phyloP scores from a whole-genome alignment of 1,140 invertebrate genomes.

The Harpegnathos saltator region DNA sequence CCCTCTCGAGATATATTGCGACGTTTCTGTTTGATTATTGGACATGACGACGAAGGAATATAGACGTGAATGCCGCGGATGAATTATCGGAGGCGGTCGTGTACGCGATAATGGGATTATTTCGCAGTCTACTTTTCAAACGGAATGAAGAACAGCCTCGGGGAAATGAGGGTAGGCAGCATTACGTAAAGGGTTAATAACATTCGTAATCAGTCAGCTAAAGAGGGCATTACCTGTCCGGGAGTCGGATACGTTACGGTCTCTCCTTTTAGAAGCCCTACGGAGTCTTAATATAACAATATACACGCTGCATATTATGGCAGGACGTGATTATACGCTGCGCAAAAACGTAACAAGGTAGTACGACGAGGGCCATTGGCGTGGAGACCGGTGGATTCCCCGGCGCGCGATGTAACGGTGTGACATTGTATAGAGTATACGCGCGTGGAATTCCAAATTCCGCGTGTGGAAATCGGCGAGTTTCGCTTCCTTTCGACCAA shows the following conservation, averaged over 20 bases:
- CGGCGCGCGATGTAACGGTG: not conserved
- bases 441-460: not conserved
- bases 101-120: conserved; percentile 56
- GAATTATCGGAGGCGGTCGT: conserved; percentile 30
- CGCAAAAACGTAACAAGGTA: conserved; percentile 81
- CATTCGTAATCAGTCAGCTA: conserved; percentile 60
- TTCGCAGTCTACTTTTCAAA: conserved; percentile 58
- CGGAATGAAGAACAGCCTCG: conserved; percentile 52
- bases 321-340: conserved; percentile 78
- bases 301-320: conserved; percentile 76
- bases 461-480: too few species aligned
- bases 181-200: conserved; percentile 65
- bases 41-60: not conserved
- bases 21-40: conserved; percentile 37
- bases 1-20: too few species aligned
- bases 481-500: too few species aligned
- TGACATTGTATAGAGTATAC: not conserved
- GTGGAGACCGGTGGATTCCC: conserved; percentile 52
- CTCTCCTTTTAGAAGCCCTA: conserved; percentile 53
- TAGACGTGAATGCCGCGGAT: not conserved
- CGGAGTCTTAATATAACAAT: conserved; percentile 75
- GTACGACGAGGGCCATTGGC: conserved; percentile 67
- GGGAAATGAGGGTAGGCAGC: conserved; percentile 55
- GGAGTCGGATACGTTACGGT: conserved; percentile 36
- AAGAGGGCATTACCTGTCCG: conserved; percentile 62